Base-by-base conservation (phyloP, 2,888 invertebrate genomes). In the Artemia sinica region DNA sequence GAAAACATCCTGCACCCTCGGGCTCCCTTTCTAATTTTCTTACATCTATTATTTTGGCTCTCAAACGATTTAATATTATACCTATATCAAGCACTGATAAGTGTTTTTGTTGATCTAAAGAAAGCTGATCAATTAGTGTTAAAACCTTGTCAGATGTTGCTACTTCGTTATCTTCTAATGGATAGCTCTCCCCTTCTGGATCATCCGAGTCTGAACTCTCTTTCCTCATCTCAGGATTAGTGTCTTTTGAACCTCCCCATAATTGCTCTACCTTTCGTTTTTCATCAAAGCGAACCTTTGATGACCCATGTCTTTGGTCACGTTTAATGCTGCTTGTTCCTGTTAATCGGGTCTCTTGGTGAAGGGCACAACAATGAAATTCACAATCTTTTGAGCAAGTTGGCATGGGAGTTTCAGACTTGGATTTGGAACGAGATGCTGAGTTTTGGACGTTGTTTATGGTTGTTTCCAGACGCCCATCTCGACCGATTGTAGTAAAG, bases 1-100 rank as follows among this genome's bases (percentile, higher is more conserved):
- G 91, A 83, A 91, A 91, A 78, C 91, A 91, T 79, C 92, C 91
- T 79, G 90, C 90, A 78, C 89, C 89, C 79, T 92, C 92, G 74
- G 88, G 88, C 79, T 93, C 92, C 71, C 93, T 84, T 79, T 92
- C 91, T 74, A 93, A 82, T 74, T 91, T 84, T 81, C 93, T 92
- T 74, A 93, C 92, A 81, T 93, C 93, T 73, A 93, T 83, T 75
- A 93, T 93, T 81, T 92, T 93, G 71, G 91, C 91, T 79, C 87
- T 91, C 75, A 93, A 84, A 75, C 92, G 83, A 79, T 93, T 93
- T 75, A 93, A 83, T 76, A 93, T 93, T 78, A 93, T 90, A 73
- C 93, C 93, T 79, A 93, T 92, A 79, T 93, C 93, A 80, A 92
- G 92, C 80, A 93, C 91, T 78, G 88, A 90, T 74, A 93, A 84